Evolutionary conservation across 2,888 invertebrate species (phyloP).

Genomic region (Maniola hyperantus): DNA sequence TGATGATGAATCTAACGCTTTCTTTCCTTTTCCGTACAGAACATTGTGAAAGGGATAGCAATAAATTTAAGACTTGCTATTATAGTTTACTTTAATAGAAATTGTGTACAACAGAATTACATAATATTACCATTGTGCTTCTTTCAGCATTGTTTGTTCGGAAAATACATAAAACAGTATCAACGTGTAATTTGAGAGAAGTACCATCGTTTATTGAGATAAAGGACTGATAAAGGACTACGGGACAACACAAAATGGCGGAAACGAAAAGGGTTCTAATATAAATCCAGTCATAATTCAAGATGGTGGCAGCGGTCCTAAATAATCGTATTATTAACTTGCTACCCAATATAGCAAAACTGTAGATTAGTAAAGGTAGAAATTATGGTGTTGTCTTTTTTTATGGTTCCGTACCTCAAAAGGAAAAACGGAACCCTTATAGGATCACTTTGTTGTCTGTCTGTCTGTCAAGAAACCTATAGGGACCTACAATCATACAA

Average conservation of each 20-base stretch:
- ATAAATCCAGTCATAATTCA: conserved; percentile 15
- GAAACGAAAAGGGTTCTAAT: conserved; percentile 13
- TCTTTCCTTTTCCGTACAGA: too few species aligned
- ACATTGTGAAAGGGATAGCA: too few species aligned
- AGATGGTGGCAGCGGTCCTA: conserved; percentile 1
- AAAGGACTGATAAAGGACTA: conserved; percentile 5
- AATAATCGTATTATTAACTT: conserved; percentile 5
- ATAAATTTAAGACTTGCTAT: too few species aligned
- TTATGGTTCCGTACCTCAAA: too few species aligned
- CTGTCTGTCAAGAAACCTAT: too few species aligned
- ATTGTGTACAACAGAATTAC: too few species aligned
- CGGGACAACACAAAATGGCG: conserved; percentile 5
- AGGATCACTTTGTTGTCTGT: too few species aligned
- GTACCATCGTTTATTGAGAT: conserved; percentile 4
- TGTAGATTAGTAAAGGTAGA: background rate
- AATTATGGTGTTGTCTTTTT: background rate
- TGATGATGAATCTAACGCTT: too few species aligned
- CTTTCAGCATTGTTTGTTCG: conserved; percentile 2
- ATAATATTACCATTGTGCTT: too few species aligned
- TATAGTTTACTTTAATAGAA: too few species aligned
- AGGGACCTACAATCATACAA: too few species aligned
- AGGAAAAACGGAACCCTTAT: too few species aligned
- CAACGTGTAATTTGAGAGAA: conserved; percentile 8
- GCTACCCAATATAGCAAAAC: background rate
- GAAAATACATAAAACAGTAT: conserved; percentile 20